These are phyloP conservation scores for Gymnocephalus cernua DNA, from an alignment of 2,113 vertebrate genomes.

Conservation along the genomic window DNA sequence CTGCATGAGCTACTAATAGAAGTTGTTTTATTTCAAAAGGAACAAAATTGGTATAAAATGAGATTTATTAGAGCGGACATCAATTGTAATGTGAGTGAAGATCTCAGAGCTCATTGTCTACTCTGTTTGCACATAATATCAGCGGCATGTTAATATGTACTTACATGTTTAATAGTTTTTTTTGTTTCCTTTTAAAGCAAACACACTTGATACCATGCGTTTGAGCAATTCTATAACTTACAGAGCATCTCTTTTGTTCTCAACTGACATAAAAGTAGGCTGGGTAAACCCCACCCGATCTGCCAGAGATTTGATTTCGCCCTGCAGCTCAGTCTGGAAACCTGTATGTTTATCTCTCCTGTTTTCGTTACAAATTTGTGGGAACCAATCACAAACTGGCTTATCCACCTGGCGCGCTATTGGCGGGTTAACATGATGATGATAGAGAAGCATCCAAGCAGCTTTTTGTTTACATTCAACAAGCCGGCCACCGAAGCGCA, in stretches of 20 bases:
- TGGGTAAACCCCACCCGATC: too few species aligned
- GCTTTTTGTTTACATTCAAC: too few species aligned
- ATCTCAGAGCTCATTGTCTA: conserved; percentile 35
- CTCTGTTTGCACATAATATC: conserved; percentile 39
- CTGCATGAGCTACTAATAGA: not conserved
- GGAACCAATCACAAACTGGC: too few species aligned
- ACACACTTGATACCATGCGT: conserved; percentile 18
- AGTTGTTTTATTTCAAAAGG: not conserved
- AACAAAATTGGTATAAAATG: not conserved
- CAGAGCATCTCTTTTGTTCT: conserved; percentile 38
- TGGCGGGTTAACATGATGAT: too few species aligned
- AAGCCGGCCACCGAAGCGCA: too few species aligned
- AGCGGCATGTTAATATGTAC: conserved; percentile 11
- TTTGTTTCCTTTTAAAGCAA: not conserved
- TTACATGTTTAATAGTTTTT: conserved; percentile 5
- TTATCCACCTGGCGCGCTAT: too few species aligned
- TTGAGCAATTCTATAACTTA: conserved; percentile 4
- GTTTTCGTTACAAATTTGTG: too few species aligned
- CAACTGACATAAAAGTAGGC: not conserved
- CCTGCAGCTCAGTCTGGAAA: too few species aligned
- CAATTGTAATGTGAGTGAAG: not conserved
- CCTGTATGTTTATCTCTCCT: too few species aligned
- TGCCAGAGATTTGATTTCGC: too few species aligned
- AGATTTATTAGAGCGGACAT: not conserved
- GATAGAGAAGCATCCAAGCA: too few species aligned